Conservation (phyloP, 2,888 invertebrate species). For the Ryuthela nishihirai region DNA sequence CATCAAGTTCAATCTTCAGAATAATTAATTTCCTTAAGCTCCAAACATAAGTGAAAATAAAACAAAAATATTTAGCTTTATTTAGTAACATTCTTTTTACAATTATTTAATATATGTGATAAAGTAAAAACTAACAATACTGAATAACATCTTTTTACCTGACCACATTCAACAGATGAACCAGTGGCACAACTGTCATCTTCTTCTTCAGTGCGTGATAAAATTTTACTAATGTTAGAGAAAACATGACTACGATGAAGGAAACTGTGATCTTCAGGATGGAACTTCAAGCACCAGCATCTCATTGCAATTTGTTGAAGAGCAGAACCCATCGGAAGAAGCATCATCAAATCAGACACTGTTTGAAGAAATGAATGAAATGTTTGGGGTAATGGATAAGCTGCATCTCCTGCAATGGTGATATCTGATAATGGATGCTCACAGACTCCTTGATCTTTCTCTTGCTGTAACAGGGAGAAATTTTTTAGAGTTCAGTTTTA, state of each 20-base stretch:
- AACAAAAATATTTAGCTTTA: too few relatives aligned
- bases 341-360: conserved; percentile 84
- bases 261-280: conserved; percentile 83
- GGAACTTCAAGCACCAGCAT: conserved; percentile 89
- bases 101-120: too few relatives aligned
- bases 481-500: too few relatives aligned
- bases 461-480: conserved; percentile 20
- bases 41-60: too few relatives aligned
- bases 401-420: conserved; percentile 60
- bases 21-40: too few relatives aligned
- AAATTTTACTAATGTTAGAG: conserved; percentile 90
- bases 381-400: conserved; percentile 60
- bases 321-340: conserved; percentile 79
- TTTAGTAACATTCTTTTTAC: too few relatives aligned
- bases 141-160: conserved; percentile 47
- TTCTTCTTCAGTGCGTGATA: conserved; percentile 86
- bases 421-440: conserved; percentile 78
- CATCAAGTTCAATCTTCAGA: too few relatives aligned
- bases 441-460: conserved; percentile 54
- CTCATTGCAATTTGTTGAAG: conserved; percentile 86
- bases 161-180: conserved; percentile 10
- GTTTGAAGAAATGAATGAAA: conserved; percentile 86
- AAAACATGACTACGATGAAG: conserved; percentile 90
- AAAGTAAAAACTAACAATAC: too few relatives aligned
- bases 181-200: conserved; percentile 17